These are phyloP conservation scores for Eptatretus burgeri DNA, from an alignment of 2,113 vertebrate species.

Conservation along the genomic window DNA sequence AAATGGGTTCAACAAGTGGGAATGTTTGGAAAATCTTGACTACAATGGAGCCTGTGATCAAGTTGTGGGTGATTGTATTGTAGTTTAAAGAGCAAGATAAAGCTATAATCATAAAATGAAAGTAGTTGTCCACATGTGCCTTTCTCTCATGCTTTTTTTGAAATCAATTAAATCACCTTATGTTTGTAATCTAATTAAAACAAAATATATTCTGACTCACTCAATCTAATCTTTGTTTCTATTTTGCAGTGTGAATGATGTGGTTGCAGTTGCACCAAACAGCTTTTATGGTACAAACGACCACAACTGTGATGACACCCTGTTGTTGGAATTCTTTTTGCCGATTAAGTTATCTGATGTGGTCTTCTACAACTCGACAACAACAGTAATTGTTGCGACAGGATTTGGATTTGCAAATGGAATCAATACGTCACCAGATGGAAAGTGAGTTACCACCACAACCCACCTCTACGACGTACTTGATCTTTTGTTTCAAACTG, in stretches of 20 bases:
- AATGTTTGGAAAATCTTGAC: no score
- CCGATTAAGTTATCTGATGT: slow-evolving; percentile 29
- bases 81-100: no score
- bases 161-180: no score
- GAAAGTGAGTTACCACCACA: slow-evolving; percentile 22
- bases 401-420: slow-evolving; percentile 42
- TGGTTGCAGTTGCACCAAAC: slow-evolving; percentile 42
- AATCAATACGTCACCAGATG: slow-evolving; percentile 44
- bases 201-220: no score
- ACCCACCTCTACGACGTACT: not conserved
- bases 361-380: slow-evolving; percentile 45
- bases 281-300: slow-evolving; percentile 78
- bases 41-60: no score
- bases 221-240: not conserved
- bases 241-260: slow-evolving; percentile 40
- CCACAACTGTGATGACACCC: slow-evolving; percentile 21
- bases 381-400: slow-evolving; percentile 37
- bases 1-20: no score
- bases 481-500: not conserved
- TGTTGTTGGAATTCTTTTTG: slow-evolving; percentile 21
- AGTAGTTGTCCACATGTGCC: no score
- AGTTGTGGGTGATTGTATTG: no score
- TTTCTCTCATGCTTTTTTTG: no score
- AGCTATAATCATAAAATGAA: no score
- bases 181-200: no score